Evolutionary conservation across 1,140 invertebrate genomes (phyloP), one percentile per base, ranked within the genome.

Genomic region (Hyposmocoma kahamanoa): DNA sequence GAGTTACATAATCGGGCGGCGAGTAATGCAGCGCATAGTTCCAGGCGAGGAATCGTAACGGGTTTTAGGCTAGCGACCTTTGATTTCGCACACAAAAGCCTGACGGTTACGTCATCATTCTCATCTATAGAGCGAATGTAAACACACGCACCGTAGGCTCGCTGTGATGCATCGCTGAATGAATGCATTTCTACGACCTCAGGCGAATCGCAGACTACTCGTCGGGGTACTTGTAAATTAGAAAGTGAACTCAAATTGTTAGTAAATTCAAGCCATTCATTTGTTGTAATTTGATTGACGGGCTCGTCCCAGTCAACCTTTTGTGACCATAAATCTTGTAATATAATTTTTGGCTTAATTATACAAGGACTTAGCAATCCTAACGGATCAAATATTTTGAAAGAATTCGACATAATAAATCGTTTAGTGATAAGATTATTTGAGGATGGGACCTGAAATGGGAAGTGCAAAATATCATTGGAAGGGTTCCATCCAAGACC

Each of bases 261-360:
- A 1, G 22, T 10, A 36, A 50, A 32, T 22, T 44, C 24, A 19
- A n/a, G 13, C 56, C 56, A 58, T 22, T 13, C 2, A 19, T 34
- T 28, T 20, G 18, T 1, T n/a, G 34, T 45, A 11, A 19, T 8
- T 11, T 45, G 17, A 20, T 68, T 59, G 8, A 41, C 38, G 9
- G 80, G 42, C 15, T 72, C 66, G 50, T 88, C 85, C 83, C 84
- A 88, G 44, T 62, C 65, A 11, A 79, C 8, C 30, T 70, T 62
- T 26, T 17, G 17, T 41, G 53, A 18, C 77, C 82, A 83, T 9
- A 86, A 17, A 28, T 67, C 32, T 71, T 87, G 84, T 13, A 87
- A 42, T 8, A 87, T 52, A 4, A 78, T 64, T 62, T 88, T 87
- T 22, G 62, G 38, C 13, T 21, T 9, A 9, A 79, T 57, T n/a